Evolutionary conservation across 2,797 vertebrate species (phyloP).

Genomic region (Heterohyrax brucei): DNA sequence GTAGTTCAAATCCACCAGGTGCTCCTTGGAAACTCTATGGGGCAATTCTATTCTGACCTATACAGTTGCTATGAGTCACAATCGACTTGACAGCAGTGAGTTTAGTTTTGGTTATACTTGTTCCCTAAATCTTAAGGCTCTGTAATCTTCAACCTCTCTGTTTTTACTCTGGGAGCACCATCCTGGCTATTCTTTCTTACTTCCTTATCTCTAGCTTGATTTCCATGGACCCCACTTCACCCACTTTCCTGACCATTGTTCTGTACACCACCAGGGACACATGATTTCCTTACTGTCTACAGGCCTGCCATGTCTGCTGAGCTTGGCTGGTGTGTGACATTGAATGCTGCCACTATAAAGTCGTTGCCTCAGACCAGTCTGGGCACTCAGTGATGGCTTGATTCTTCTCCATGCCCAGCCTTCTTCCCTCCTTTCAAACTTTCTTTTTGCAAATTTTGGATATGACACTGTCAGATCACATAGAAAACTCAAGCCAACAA

Average conservation of each 20-base stretch:
- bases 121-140: neutral
- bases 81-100: too few relatives aligned
- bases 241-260: accelerated
- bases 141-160: neutral
- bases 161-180: neutral
- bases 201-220: too few relatives aligned
- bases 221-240: too few relatives aligned
- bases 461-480: neutral
- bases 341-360: accelerated
- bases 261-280: too few relatives aligned
- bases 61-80: too few relatives aligned
- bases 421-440: neutral
- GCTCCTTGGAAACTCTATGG: too few relatives aligned
- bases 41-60: too few relatives aligned
- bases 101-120: neutral
- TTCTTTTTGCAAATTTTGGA: neutral
- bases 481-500: neutral
- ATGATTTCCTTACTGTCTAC: neutral
- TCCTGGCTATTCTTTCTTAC: accelerated
- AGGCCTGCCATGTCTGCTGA: neutral
- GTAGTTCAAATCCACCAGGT: too few relatives aligned
- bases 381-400: too few relatives aligned
- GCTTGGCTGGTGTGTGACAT: accelerated
- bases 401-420: too few relatives aligned
- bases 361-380: accelerated